Percentiles rank a stretch among this genome's conserved stretches.
These are phyloP conservation scores for Sitta europaea DNA, from an alignment of 2,113 vertebrate genomes.

Conservation along the genomic window DNA sequence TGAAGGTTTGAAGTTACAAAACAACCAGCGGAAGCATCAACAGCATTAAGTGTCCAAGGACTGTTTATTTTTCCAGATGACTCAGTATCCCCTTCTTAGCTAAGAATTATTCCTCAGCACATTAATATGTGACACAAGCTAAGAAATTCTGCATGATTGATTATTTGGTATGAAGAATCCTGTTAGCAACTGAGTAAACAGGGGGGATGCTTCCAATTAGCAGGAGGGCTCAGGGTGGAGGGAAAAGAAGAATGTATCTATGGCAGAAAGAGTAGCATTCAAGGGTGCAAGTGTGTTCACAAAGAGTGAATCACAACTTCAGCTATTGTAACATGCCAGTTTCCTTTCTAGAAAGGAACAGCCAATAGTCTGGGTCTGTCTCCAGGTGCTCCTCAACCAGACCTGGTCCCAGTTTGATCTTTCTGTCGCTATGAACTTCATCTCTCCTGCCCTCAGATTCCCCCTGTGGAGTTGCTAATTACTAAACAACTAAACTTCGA, in stretches of 20 bases:
- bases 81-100: constrained; percentile 3
- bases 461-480: not conserved
- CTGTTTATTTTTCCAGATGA: constrained; percentile 59
- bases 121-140: constrained; percentile 38
- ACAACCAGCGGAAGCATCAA: not conserved
- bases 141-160: not conserved
- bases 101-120: not conserved
- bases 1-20: constrained; percentile 22
- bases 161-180: constrained; percentile 37
- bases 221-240: not conserved
- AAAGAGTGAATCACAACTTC: not conserved
- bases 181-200: constrained; percentile 18
- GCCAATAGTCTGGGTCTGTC: not conserved
- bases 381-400: not conserved
- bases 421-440: not conserved
- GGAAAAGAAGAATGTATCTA: not conserved
- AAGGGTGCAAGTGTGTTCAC: not conserved
- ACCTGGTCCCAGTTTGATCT: not conserved
- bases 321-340: not conserved
- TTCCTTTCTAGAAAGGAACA: not conserved
- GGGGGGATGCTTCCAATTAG: not conserved
- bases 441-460: not conserved
- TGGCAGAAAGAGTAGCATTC: not conserved
- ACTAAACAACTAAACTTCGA: not conserved
- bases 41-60: not conserved